These are phyloP conservation scores for Pteronura brasiliensis DNA, from an alignment of 2,113 vertebrate species.

Conservation along the genomic window DNA sequence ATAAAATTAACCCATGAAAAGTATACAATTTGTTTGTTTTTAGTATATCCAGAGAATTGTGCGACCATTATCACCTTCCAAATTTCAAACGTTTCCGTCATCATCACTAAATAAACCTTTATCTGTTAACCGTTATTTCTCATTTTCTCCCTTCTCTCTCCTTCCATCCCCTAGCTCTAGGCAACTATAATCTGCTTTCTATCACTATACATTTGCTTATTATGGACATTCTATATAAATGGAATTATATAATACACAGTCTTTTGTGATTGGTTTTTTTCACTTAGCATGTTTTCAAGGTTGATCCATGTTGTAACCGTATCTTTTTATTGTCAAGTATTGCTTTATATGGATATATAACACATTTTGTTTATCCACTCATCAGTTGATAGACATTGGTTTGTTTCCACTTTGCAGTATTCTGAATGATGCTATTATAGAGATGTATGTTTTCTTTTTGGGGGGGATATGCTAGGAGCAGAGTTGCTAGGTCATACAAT, in stretches of 20 bases:
- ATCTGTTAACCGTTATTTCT: not conserved
- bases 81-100: not conserved
- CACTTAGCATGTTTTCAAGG: not conserved
- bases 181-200: not conserved
- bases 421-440: not conserved
- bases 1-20: not conserved
- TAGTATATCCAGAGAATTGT: not conserved
- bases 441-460: not conserved
- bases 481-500: not conserved
- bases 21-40: not conserved
- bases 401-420: not conserved
- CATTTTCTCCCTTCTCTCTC: not conserved
- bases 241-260: not conserved
- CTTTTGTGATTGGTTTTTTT: not conserved
- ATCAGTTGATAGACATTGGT: not conserved
- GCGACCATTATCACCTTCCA: not conserved
- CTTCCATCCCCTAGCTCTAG: not conserved
- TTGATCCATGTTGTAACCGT: not conserved
- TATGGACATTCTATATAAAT: not conserved
- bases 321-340: not conserved
- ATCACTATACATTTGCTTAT: not conserved
- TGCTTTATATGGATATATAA: not conserved
- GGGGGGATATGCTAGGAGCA: not conserved
- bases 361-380: not conserved
- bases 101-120: not conserved